Base-by-base conservation (phyloP, 2,113 vertebrate species). In the Motacilla alba region DNA sequence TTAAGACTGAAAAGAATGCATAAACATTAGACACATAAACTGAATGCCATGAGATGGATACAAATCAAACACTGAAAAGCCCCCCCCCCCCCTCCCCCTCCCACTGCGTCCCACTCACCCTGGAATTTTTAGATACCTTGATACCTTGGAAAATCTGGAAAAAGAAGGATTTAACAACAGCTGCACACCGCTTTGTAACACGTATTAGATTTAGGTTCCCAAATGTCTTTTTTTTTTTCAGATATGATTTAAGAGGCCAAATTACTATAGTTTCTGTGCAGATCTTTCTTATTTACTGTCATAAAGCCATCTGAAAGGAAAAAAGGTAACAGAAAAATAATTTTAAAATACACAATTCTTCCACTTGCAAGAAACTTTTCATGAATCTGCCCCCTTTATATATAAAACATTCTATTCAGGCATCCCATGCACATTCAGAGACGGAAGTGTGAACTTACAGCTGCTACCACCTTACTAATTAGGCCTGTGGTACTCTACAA, bases 71-170 rank as follows among this genome's bases (percentile, higher is more conserved):
- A 70, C 22, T 89, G 43, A 78, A 56, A 10, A 58, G 12, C 4
- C 1, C 6, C 27, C 6, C 8, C 1, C 1, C 6, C 27, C 6
- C 8, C 1, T 1, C 1, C 6, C 27, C 6, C 8, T 1, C 1
- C 2, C 15, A 13, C 30, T 41, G 14, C 9, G 24, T 47, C 62
- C 47, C 41, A 31, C 56, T 55, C 47, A 41, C 18, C 12, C 14
- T 63, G 28, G 20, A 4, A 47, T 67, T 89, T 93, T 87, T 62
- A 73, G 64, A 41, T 81, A 12, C 55, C 21, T 74, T 90, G 78
- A 74, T 67, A 63, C 17, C n/a, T 70, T 63, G 43, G 33, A 75
- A 94, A 93, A 81, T 67, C 68, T 63, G 56, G 18, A 83, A 80
- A 33, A 86, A 66, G 82, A 56, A 7, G 23, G 12, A 68, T 72